These are phyloP conservation scores for Meghimatium bilineatum DNA, from an alignment of 2,888 invertebrate species.

Conservation along the genomic window DNA sequence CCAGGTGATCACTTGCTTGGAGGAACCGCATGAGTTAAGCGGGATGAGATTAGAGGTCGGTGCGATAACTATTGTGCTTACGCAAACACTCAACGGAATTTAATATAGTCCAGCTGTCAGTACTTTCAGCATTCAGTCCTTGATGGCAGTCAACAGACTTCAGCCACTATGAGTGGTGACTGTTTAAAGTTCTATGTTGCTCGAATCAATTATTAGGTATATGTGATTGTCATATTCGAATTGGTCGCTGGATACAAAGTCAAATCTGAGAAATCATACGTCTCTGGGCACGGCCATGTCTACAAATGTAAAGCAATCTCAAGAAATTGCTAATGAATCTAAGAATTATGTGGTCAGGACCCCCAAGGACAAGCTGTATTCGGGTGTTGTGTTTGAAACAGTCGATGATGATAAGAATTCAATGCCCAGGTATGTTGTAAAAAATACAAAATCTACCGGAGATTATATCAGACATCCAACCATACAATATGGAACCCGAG, in stretches of 20 bases:
- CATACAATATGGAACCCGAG: neutral
- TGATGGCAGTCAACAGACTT: neutral
- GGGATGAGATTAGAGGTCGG: neutral
- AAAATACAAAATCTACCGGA: neutral
- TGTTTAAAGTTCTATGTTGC: too few species aligned
- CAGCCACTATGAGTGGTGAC: neutral
- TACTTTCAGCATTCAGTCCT: neutral
- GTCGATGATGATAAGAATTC: neutral
- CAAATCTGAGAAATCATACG: neutral
- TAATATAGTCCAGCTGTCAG: neutral
- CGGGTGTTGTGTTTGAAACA: neutral
- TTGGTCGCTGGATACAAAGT: too few species aligned
- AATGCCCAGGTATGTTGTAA: neutral
- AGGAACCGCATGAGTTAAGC: neutral
- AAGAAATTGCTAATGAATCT: neutral
- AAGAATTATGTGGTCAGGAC: neutral
- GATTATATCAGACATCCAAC: neutral
- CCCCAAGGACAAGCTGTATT: neutral
- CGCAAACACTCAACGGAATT: neutral
- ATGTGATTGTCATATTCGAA: too few species aligned
- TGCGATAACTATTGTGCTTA: neutral
- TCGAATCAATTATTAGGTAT: too few species aligned
- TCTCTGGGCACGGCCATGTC: neutral
- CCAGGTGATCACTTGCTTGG: neutral
- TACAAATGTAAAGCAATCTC: neutral